Conservation (phyloP, 2,888 invertebrate species). For the Phengaris alcon region DNA sequence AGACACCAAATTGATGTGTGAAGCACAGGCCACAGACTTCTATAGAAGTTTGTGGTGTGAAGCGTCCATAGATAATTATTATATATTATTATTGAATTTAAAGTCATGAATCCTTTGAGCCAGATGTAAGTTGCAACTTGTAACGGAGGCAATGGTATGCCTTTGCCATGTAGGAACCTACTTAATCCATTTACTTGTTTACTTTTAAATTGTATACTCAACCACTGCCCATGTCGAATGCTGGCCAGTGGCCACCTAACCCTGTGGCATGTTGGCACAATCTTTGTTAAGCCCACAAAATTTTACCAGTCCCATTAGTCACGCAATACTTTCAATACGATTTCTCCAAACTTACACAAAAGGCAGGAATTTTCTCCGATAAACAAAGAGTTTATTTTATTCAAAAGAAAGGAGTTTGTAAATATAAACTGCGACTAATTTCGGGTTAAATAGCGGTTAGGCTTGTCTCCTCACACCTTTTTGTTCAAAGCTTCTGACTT, state of each 20-base stretch:
- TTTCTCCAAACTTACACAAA: constrained; percentile 24
- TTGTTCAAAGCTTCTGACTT: not conserved
- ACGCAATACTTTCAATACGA: constrained; percentile 3
- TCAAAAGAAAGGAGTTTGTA: constrained; percentile 9
- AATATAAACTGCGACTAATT: not conserved
- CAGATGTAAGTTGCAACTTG: no score
- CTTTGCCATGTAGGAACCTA: no score
- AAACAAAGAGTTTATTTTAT: constrained; percentile 6
- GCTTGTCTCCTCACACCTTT: not conserved
- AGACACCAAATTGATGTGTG: no score
- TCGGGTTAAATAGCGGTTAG: constrained; percentile 15
- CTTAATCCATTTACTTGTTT: not conserved
- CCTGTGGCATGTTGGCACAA: not conserved
- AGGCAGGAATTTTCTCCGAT: not conserved
- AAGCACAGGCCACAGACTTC: no score
- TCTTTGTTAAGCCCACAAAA: not conserved
- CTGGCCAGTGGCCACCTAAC: not conserved
- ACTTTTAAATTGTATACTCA: not conserved
- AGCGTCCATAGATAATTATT: no score
- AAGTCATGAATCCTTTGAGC: no score
- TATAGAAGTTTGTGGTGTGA: no score
- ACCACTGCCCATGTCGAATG: constrained; percentile 11
- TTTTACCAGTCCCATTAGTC: not conserved
- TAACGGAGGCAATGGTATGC: no score
- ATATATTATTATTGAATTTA: no score